Base-by-base conservation (phyloP, 2,888 invertebrate genomes). In the Erebia aethiops region DNA sequence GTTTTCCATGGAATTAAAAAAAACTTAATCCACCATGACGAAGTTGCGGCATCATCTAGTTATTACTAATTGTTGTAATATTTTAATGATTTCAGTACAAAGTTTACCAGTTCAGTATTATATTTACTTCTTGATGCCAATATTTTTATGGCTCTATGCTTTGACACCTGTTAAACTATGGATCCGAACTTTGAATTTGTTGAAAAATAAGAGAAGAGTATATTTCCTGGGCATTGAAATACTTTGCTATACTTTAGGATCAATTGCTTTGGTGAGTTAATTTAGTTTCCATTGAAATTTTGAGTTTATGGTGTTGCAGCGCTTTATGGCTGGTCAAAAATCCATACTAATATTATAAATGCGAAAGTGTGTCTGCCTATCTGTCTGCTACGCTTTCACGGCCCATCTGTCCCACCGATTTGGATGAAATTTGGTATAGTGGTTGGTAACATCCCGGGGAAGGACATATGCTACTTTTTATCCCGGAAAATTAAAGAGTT, bases 81-180 rank as follows among this genome's bases (percentile, higher is more conserved):
- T 26, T 61, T 68, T 14, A 70, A 74, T 82, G 72, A 82, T 89
- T 89, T 80, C 93, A 95, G 95, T 93, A 41, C 96, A 96, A 88
- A 90, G 88, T 60, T 87, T 96, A 66, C 95, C 96, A 21, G 68
- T 92, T 21, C 94, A 94, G 79, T 95, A 95, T 85, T 95, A 95
- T 75, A 80, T 96, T 51, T 97, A 97, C 84, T 94, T 95, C 74
- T 79, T 95, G 58, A 84, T 96, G 78, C 97, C 97, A 1, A 82
- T 96, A 66, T 77, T 94, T 1, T 83, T 96, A 43, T 96, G 95
- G 95, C 91, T 91, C 82, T 85, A 87, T 84, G 86, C 85, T 72
- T 63, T 87, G 78, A 77, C 85, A 78, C 77, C 87, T 76, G 66
- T 81, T 67, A 75, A 81, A 63, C 67, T 87, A 26, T 93, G 93